These are phyloP conservation scores for Nemopilema nomurai DNA, from an alignment of 30 jellyfish, hydroid and myxozoan genomes.

Conservation along the genomic window DNA sequence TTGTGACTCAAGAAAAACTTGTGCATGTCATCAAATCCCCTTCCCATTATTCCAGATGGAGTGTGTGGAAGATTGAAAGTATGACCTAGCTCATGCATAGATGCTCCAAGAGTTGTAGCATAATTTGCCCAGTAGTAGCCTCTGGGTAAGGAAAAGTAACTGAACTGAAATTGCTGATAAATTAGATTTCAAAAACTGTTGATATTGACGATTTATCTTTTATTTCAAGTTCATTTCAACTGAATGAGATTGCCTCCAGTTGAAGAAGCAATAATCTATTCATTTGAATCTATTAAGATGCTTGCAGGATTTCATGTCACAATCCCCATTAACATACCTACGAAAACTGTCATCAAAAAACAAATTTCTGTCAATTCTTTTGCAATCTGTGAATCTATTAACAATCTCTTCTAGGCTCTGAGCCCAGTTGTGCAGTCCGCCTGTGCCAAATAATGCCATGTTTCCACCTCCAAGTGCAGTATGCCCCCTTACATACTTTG, in stretches of 20 bases:
- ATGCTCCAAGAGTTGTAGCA: constrained; percentile 93
- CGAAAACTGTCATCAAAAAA: constrained; percentile 89
- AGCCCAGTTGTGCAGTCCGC: constrained; percentile 95
- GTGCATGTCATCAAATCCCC: constrained; percentile 98
- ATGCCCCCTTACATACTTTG: constrained; percentile 76
- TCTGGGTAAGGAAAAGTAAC: constrained; percentile 32
- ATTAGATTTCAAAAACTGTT: background rate
- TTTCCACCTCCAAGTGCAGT: constrained; percentile 96
- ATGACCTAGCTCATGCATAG: constrained; percentile 97
- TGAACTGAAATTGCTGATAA: background rate
- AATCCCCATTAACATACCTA: constrained; percentile 48
- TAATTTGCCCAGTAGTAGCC: constrained; percentile 91
- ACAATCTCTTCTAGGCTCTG: constrained; percentile 63
- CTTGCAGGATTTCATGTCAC: no score
- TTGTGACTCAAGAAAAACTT: constrained; percentile 49
- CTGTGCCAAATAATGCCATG: constrained; percentile 96
- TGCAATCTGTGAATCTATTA: constrained; percentile 64
- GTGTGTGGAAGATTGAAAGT: constrained; percentile 93
- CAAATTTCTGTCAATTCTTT: constrained; percentile 57
- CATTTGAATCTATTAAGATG: no score
- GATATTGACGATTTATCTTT: no score
- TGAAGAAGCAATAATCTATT: no score
- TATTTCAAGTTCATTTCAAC: no score
- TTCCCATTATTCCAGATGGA: constrained; percentile 86
- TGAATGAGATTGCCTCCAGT: no score